Percentiles rank a stretch among this genome's conserved stretches.
Conservation (phyloP, 2,797 vertebrate genomes). For the Rhinogobio ventralis region DNA sequence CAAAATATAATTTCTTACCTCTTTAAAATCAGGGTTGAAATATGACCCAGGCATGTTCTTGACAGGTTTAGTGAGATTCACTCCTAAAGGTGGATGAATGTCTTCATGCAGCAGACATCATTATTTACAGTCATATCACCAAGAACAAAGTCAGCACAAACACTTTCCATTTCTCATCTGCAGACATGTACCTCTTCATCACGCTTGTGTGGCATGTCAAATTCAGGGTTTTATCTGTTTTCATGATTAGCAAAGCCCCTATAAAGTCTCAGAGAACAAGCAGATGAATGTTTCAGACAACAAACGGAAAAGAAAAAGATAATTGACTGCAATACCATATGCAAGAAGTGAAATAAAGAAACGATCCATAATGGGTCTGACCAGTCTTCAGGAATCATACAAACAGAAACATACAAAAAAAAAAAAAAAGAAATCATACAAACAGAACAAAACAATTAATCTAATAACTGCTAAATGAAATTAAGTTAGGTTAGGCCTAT, state of each 20-base stretch:
- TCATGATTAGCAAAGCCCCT: neutral
- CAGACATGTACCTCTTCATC: neutral
- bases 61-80: constrained; percentile 26
- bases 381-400: no score
- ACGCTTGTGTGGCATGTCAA: neutral
- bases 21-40: neutral
- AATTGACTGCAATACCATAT: neutral
- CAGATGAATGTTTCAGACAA: neutral
- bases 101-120: constrained; percentile 2
- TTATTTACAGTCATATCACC: neutral
- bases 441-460: no score
- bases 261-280: neutral
- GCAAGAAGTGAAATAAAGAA: neutral
- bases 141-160: constrained; percentile 22
- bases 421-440: no score
- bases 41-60: constrained; percentile 1
- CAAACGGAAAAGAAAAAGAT: neutral
- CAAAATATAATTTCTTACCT: neutral
- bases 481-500: no score
- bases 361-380: neutral
- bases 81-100: constrained; percentile 2
- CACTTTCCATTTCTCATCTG: neutral
- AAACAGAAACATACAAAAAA: no score
- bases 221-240: constrained; percentile 12
- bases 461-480: no score